Base-by-base conservation (phyloP, 2,797 vertebrate species). In the Telmatherina bonti region DNA sequence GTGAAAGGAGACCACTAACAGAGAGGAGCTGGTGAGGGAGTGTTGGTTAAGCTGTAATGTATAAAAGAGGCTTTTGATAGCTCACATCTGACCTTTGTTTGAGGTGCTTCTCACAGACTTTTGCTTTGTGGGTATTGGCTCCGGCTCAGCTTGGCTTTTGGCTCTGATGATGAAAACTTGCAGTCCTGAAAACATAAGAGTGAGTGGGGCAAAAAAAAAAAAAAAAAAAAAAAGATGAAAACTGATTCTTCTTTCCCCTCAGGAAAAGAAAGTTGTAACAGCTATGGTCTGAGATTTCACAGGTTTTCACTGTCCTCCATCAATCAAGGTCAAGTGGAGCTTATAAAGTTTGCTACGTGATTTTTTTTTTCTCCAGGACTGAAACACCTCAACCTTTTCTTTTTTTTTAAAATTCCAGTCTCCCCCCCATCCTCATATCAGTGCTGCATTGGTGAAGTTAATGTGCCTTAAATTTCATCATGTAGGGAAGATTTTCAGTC, bases 71-170 rank as follows among this genome's bases (percentile, higher is more conserved):
- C 64, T 83, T 88, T 79, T 67, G 71, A 81, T 79, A 59, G 63
- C 67, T 81, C 67, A 36, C 52, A 29, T 76, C 51, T 78, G 83
- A 88, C 84, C 88, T 86, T 62, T 74, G 74, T 79, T 83, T 69
- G 59, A 81, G 71, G 51, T 62, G 35, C 59, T 74, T 78, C 73
- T 83, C 57, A 33, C 0, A 4, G 31, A 3, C 67, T 61, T 78
- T 56, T 20, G 15, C 67, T 59, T 63, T 20, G 49, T 57, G 71
- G 84, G 61, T 67, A 59, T 57, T 38, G 64, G 61, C 55, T 2
- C 2, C 3, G 22, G 51, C 83, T 77, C 79, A 63, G 79, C 73
- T 67, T 67, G 72, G 62, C 43, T 67, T 53, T 75, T 58, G 22
- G 67, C 73, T 58, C 29, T 62, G 87, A 76, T 79, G 79, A 81